Evolutionary conservation across 2,113 vertebrate genomes (phyloP).

Genomic region (Anser cygnoides): DNA sequence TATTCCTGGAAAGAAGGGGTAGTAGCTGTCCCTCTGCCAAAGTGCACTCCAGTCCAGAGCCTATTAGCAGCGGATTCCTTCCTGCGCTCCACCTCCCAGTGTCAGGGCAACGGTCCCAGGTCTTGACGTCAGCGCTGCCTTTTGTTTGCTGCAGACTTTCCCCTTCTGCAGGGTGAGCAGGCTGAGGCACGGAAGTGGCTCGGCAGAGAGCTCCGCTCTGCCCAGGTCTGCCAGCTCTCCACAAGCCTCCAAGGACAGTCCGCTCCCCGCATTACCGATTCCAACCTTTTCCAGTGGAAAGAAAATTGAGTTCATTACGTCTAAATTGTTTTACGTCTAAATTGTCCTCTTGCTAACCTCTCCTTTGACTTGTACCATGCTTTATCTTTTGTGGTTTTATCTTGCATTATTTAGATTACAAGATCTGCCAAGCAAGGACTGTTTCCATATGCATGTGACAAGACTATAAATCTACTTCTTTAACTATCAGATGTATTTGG

Average conservation of each 20-base stretch:
- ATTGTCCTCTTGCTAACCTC: background rate
- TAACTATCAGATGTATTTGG: background rate
- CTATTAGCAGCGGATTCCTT: slow-evolving; percentile 48
- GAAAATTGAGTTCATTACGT: background rate
- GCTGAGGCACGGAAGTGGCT: background rate
- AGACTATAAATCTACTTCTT: background rate
- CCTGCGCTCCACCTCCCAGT: slow-evolving; percentile 52
- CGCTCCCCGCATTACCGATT: background rate
- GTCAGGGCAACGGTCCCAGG: slow-evolving; percentile 55
- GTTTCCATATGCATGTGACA: background rate
- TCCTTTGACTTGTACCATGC: background rate
- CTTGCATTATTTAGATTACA: slow-evolving; percentile 16
- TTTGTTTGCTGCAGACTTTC: slow-evolving; percentile 54
- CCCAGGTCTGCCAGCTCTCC: background rate
- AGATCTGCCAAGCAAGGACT: background rate
- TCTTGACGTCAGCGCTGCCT: slow-evolving; percentile 57
- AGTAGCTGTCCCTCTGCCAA: slow-evolving; percentile 60
- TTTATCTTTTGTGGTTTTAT: slow-evolving; percentile 21
- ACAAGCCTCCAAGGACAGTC: background rate
- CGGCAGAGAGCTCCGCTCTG: background rate
- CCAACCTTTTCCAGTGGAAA: background rate
- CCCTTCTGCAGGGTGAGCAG: background rate
- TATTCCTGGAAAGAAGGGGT: slow-evolving; percentile 71
- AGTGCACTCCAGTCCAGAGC: slow-evolving; percentile 32
- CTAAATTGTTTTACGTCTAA: background rate